Conservation (phyloP, 2,797 vertebrate genomes). For the Oceanodroma leucorhoa region DNA sequence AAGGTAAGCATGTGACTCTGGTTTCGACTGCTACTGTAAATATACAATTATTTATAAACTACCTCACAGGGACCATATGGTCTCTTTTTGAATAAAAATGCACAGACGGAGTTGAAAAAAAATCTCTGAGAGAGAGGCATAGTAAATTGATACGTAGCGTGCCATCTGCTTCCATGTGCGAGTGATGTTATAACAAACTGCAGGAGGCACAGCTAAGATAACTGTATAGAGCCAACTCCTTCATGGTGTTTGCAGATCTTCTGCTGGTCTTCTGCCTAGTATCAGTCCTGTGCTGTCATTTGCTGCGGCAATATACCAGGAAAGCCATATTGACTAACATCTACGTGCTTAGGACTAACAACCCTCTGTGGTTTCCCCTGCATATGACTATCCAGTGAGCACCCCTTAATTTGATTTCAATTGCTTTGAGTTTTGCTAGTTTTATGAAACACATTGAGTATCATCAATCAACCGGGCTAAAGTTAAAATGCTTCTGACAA, state of each 20-base stretch:
- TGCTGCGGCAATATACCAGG: neutral
- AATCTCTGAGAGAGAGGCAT: constrained; percentile 11
- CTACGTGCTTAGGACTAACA: neutral
- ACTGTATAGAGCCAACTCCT: neutral
- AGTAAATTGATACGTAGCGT: constrained; percentile 36
- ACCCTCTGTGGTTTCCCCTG: neutral
- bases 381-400: neutral
- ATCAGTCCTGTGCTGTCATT: neutral
- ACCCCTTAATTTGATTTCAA: neutral
- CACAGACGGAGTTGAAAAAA: constrained; percentile 11
- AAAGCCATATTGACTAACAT: neutral
- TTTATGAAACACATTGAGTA: neutral
- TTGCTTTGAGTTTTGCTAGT: neutral
- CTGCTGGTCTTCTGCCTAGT: constrained; percentile 10
- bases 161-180: constrained; percentile 37
- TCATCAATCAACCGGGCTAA: neutral
- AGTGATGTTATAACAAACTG: constrained; percentile 23
- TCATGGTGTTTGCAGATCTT: neutral
- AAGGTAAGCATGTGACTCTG: neutral
- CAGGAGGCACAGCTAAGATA: constrained; percentile 1
- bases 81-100: constrained; percentile 43
- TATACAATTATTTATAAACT: constrained; percentile 61
- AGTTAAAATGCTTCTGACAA: neutral
- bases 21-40: constrained; percentile 24
- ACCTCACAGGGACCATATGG: constrained; percentile 46